These are phyloP conservation scores for Antedon mediterranea DNA, from an alignment of 53 echinoderm and acorn worm genomes.

Conservation along the genomic window DNA sequence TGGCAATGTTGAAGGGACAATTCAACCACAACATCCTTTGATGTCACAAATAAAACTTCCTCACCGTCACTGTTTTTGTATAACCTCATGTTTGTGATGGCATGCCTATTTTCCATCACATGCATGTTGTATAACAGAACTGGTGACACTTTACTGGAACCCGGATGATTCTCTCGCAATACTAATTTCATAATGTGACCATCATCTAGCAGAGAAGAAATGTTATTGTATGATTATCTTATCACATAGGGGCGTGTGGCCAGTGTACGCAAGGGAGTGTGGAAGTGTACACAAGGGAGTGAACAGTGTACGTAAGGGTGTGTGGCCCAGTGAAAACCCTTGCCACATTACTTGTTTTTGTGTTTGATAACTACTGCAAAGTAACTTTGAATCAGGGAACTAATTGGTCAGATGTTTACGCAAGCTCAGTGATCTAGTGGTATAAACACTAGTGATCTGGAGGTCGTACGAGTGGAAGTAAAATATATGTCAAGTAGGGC, in stretches of 20 bases:
- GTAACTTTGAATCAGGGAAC: no score
- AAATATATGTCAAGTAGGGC: background rate
- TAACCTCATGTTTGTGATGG: background rate
- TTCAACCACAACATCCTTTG: background rate
- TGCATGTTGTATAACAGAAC: background rate
- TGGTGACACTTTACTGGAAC: background rate
- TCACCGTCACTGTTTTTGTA: background rate
- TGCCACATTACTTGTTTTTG: no score
- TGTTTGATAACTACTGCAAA: no score
- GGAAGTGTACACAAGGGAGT: no score
- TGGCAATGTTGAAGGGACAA: background rate
- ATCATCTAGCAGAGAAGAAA: constrained; percentile 35
- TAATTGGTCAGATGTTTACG: background rate
- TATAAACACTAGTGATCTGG: background rate
- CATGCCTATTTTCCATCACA: background rate
- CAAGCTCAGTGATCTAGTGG: no score
- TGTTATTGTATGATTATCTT: background rate
- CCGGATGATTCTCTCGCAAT: constrained; percentile 3
- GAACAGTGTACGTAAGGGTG: no score
- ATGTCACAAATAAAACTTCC: background rate
- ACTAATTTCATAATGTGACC: constrained; percentile 69
- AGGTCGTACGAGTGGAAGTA: background rate
- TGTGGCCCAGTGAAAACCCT: no score
- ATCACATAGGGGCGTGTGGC: no score
- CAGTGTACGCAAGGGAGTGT: no score